phyloP scores from a whole-genome alignment of 2,888 invertebrate genomes.

The Zonitis immaculata region DNA sequence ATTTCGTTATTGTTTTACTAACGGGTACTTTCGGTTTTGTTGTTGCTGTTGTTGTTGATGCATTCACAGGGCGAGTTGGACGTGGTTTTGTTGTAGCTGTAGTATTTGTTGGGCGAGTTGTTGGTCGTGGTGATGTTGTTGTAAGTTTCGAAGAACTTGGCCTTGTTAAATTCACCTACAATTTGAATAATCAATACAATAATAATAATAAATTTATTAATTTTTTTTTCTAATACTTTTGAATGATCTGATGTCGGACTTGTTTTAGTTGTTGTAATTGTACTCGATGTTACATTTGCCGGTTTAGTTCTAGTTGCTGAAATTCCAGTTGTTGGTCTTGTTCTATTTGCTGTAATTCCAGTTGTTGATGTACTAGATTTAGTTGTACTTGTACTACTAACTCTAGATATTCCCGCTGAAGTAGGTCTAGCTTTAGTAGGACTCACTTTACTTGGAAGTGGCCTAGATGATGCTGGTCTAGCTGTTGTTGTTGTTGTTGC shows the following conservation, averaged over 20 bases:
- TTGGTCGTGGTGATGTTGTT: constrained; percentile 20
- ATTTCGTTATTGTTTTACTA: constrained; percentile 31
- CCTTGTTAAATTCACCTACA: constrained; percentile 14
- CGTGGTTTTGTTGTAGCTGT: constrained; percentile 26
- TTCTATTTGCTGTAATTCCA: constrained; percentile 24
- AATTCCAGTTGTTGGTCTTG: constrained; percentile 23
- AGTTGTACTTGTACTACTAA: constrained; percentile 11
- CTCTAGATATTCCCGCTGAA: constrained; percentile 19
- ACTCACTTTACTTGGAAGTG: constrained; percentile 16
- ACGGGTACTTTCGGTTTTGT: constrained; percentile 32
- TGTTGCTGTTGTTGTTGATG: constrained; percentile 25
- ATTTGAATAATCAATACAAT: no score
- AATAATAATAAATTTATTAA: no score
- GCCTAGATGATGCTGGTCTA: constrained; percentile 24
- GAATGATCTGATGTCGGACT: constrained; percentile 26
- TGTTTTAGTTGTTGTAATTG: constrained; percentile 24
- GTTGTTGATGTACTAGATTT: constrained; percentile 15
- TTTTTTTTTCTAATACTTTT: no score
- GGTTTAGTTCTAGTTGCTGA: constrained; percentile 21
- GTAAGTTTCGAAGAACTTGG: constrained; percentile 19
- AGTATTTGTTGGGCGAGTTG: constrained; percentile 20
- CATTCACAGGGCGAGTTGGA: constrained; percentile 17
- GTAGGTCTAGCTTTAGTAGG: constrained; percentile 16
- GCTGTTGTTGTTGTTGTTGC: constrained; percentile 13
- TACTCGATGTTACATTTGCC: constrained; percentile 22